Base-by-base conservation (phyloP, 2,888 invertebrate species). In the Rutpela maculata region DNA sequence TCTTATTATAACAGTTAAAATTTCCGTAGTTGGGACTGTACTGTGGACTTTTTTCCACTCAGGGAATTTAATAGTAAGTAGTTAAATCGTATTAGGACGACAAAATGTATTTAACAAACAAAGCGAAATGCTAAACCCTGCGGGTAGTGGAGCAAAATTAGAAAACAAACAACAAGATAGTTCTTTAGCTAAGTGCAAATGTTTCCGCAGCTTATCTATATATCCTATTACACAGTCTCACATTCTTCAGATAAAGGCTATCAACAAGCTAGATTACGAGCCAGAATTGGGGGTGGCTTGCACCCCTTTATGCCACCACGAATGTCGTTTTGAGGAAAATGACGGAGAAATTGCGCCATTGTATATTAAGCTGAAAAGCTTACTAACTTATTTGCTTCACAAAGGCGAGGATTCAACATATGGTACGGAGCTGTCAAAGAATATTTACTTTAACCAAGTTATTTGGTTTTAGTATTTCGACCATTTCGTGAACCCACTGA, bases 231-330 rank as follows among this genome's bases (percentile, higher is more conserved):
- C 76, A 70, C 75, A 70, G 80, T 56, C 80, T 79, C 81, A 80
- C 79, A 80, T 82, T 82, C 80, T 82, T 78, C 82, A 80, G 78
- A 82, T 82, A 81, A 81, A 78, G 65, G 78, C 81, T 78, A 80
- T 81, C 81, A 81, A 79, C 81, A 81, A 73, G 75, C 73, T 72
- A 79, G 78, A 81, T 80, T 59, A 80, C 80, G 78, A 79, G 75
- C 77, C 72, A 75, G 74, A 59, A 59, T 75, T 38, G 60, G 70
- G 69, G 65, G 50, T 63, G 59, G 38, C 31, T 60, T 55, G 12
- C 70, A 26, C 63, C 75, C 67, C 56, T 59, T 50, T 12, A 43
- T 35, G 18, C 17, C 60, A 38, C 69, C 60, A 17, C 35, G 66
- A 59, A 65, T 57, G 65, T 62, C 75, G 59, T 43, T 75, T 50